Percentiles rank a stretch among this genome's conserved stretches.
These are phyloP conservation scores for Vanacampus margaritifer DNA, from an alignment of 2,113 vertebrate genomes.

Conservation along the genomic window DNA sequence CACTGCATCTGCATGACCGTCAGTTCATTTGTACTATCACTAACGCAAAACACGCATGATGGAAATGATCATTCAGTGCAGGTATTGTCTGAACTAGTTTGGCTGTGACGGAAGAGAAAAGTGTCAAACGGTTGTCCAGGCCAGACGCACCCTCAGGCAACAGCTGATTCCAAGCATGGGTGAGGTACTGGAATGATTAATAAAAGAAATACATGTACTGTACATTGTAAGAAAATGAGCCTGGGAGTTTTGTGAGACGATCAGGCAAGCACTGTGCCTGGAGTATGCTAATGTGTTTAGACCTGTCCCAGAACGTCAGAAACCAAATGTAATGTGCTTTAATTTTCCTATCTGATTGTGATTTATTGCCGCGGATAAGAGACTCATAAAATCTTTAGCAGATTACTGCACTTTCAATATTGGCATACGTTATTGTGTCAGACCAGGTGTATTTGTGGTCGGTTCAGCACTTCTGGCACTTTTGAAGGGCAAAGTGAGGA, in stretches of 20 bases:
- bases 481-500: constrained; percentile 30
- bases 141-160: neutral
- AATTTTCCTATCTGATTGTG: constrained; percentile 6
- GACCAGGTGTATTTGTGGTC: constrained; percentile 46
- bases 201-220: neutral
- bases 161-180: neutral
- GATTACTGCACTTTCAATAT: too few species aligned
- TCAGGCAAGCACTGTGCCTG: neutral
- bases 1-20: neutral
- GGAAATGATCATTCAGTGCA: neutral
- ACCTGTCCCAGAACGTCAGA: constrained; percentile 4
- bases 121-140: neutral
- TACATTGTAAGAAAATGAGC: neutral
- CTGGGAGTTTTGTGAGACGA: neutral
- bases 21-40: neutral
- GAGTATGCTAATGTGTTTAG: neutral
- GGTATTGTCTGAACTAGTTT: neutral
- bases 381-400: too few species aligned
- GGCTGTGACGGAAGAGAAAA: neutral
- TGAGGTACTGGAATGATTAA: neutral
- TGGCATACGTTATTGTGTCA: constrained; percentile 10
- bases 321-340: neutral
- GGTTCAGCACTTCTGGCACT: constrained; percentile 36
- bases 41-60: neutral
- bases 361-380: constrained; percentile 8